These are phyloP conservation scores for Caenorhabditis panamensis DNA, from an alignment of 2,888 invertebrate species.

Conservation along the genomic window DNA sequence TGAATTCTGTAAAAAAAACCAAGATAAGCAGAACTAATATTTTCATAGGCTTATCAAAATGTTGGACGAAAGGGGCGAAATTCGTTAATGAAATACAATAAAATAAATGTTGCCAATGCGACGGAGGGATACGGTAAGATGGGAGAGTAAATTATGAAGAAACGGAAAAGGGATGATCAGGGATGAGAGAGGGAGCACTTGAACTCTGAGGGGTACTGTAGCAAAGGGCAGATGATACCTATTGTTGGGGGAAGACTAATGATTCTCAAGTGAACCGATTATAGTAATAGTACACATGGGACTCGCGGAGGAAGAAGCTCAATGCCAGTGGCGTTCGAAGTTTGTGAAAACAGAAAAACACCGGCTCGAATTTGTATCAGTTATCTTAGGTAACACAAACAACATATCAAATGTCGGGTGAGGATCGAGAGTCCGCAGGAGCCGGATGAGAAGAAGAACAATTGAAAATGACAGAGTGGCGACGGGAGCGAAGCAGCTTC, in stretches of 20 bases:
- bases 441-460: constrained; percentile 20
- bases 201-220: constrained; percentile 51
- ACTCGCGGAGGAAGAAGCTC: neutral
- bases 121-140: constrained; percentile 19
- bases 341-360: constrained; percentile 43
- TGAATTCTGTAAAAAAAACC: constrained; percentile 24
- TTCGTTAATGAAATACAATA: constrained; percentile 14
- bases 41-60: constrained; percentile 58
- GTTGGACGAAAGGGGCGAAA: constrained; percentile 16
- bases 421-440: constrained; percentile 2
- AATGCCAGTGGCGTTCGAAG: constrained; percentile 3
- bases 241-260: constrained; percentile 42
- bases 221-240: constrained; percentile 49
- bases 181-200: constrained; percentile 57
- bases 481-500: neutral
- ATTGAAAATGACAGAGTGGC: constrained; percentile 42
- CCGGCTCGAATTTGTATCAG: constrained; percentile 32
- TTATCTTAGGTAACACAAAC: constrained; percentile 62
- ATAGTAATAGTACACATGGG: neutral
- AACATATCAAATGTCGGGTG: constrained; percentile 58
- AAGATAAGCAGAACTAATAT: constrained; percentile 58
- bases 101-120: constrained; percentile 19
- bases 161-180: constrained; percentile 28
- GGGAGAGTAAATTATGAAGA: neutral
- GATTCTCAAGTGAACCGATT: constrained; percentile 32